Conservation (phyloP, 2,888 invertebrate genomes). For the Augochlorella aurata region DNA sequence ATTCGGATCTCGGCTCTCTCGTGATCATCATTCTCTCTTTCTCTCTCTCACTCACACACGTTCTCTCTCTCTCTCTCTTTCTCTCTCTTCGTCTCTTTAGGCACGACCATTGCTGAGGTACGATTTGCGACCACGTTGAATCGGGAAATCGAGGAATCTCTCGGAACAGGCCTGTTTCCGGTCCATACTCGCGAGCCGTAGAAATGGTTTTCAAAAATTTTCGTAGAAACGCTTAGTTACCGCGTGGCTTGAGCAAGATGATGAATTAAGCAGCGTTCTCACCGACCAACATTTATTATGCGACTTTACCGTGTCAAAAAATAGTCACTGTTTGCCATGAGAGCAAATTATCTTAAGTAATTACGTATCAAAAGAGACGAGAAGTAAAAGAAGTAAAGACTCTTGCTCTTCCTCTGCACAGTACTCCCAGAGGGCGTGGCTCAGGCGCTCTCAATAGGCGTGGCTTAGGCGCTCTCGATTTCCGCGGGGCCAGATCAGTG, state of each 20-base stretch:
- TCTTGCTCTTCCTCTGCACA: neutral
- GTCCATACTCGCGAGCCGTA: conserved; percentile 15
- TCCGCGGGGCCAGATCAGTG: neutral
- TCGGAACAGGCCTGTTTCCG: conserved; percentile 1
- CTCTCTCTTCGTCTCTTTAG: conserved; percentile 35
- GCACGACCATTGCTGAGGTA: conserved; percentile 59
- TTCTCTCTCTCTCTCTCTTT: neutral
- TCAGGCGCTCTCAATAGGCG: neutral
- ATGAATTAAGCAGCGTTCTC: neutral
- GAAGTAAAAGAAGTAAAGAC: neutral
- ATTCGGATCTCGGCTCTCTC: conserved; percentile 2
- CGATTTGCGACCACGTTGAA: conserved; percentile 55
- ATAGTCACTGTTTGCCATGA: neutral
- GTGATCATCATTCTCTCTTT: neutral
- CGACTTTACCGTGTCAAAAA: neutral
- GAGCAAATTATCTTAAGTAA: neutral
- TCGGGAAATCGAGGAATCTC: conserved; percentile 12
- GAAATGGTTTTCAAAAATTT: conserved; percentile 46
- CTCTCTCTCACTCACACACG: neutral
- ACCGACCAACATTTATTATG: neutral
- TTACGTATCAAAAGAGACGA: neutral
- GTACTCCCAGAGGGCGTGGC: neutral
- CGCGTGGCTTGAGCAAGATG: conserved; percentile 39
- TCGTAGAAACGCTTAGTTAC: conserved; percentile 47
- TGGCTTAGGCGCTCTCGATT: neutral